Conservation (phyloP, 1,140 invertebrate genomes). For the Drosophila virilis region DNA sequence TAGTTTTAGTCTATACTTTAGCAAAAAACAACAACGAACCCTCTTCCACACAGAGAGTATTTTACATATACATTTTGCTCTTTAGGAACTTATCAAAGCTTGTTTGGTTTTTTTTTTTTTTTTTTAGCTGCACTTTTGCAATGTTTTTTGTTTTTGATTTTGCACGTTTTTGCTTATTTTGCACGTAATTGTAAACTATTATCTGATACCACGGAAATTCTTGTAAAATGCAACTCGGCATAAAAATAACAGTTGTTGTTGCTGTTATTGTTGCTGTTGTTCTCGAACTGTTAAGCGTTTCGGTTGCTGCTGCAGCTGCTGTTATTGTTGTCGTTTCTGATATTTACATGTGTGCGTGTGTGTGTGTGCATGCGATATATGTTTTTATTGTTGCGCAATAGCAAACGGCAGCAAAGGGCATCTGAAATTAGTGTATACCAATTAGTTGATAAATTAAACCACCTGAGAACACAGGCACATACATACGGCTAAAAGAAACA, state of each 20-base stretch:
- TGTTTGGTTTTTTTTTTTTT: background rate
- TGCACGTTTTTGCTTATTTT: slow-evolving; percentile 17
- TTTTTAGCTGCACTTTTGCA: background rate
- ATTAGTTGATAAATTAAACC: slow-evolving; percentile 41
- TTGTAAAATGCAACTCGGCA: slow-evolving; percentile 22
- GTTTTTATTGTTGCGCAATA: slow-evolving; percentile 47
- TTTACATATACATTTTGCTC: background rate
- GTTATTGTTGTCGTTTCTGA: slow-evolving; percentile 12
- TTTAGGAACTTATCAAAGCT: background rate
- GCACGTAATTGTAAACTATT: slow-evolving; percentile 40
- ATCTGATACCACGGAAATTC: slow-evolving; percentile 20
- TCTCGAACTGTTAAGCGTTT: slow-evolving; percentile 5
- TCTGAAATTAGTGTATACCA: slow-evolving; percentile 46
- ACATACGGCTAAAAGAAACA: slow-evolving; percentile 4
- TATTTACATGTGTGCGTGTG: background rate
- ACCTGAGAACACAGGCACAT: slow-evolving; percentile 38
- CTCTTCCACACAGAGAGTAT: too few relatives aligned
- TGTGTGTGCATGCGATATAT: background rate
- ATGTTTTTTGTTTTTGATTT: background rate
- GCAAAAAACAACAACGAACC: too few relatives aligned
- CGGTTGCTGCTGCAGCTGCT: slow-evolving; percentile 6
- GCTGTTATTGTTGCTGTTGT: slow-evolving; percentile 2
- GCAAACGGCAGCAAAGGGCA: slow-evolving; percentile 14
- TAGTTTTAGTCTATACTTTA: too few relatives aligned
- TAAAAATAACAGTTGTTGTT: slow-evolving; percentile 23